phyloP scores from a whole-genome alignment of 2,113 vertebrate species.

The Lycaon pictus region DNA sequence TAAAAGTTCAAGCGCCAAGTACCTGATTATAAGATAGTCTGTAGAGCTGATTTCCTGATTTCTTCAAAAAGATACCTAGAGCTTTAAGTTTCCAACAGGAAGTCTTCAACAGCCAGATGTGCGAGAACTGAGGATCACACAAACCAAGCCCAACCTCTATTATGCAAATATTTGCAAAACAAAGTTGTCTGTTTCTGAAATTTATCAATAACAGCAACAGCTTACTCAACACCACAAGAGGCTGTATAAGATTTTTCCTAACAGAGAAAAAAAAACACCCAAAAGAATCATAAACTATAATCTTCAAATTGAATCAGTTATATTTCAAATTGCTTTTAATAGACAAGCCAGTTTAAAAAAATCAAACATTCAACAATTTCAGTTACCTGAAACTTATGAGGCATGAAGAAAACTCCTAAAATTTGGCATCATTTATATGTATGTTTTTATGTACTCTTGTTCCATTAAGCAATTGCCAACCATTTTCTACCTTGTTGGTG shows the following conservation, averaged over 20 bases:
- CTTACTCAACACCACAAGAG: neutral
- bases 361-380: constrained; percentile 54
- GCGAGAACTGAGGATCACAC: neutral
- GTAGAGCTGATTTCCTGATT: neutral
- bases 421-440: constrained; percentile 54
- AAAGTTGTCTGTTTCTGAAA: neutral
- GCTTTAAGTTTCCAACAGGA: neutral
- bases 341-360: neutral
- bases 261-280: neutral
- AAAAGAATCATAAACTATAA: neutral
- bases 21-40: neutral
- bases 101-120: neutral
- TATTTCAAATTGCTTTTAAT: constrained; percentile 51
- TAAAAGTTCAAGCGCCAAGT: neutral
- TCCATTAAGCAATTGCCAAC: neutral
- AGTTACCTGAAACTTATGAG: constrained; percentile 55
- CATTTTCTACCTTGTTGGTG: neutral
- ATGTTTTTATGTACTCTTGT: constrained; percentile 2
- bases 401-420: constrained; percentile 31
- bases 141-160: neutral
- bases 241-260: neutral
- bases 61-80: neutral
- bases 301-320: neutral
- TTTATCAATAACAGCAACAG: neutral
- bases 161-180: neutral